Evolutionary conservation across 2,797 vertebrate species (phyloP), one percentile per base, ranked within the genome.

Genomic region (Philypnodon macrostomus): DNA sequence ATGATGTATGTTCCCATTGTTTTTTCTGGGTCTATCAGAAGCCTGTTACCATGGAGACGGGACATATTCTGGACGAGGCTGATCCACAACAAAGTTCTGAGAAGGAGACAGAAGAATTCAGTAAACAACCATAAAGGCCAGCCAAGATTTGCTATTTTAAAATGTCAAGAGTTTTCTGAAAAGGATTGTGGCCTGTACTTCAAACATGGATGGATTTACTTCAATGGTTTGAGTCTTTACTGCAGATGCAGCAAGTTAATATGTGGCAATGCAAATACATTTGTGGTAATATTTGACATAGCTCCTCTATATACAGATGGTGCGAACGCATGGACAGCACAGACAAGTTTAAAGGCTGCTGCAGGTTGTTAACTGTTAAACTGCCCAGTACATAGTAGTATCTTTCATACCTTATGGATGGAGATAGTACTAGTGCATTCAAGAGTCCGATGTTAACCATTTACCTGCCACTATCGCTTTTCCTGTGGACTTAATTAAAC

Each of bases 21-120:
- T 56, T 58, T 21, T 58, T 66, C 41, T 63, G 67, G 50, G 69
- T 73, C 65, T 61, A 46, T 58, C 58, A 27, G 11, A 51, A 50
- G 50, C 50, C 62, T 59, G 84, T 80, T 77, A 53, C 79, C 77
- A 75, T 78, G 56, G 75, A 71, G 53, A 81, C 63, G 47, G 60
- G 74, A 60, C 80, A 83, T 58, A 53, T 58, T 79, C 58, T 58
- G 50, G 50, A 59, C 53, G 36, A 23, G 34, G 10, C 32, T 19
- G 46, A 45, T 63, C 31, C 30, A 58, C 39, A 56, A 55, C 53
- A 47, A 48, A 50, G 66, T 46, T 53, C 75, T 80, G 49, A 55
- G 68, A 40, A 37, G 68, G 24, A 67, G 10, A 53, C n/a, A 15
- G 11, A 7, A 35, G 33, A 44, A 41, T 42, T 1, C 19, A 38